These are phyloP conservation scores for Dioctria rufipes DNA, from an alignment of 2,888 invertebrate genomes.

Conservation along the genomic window DNA sequence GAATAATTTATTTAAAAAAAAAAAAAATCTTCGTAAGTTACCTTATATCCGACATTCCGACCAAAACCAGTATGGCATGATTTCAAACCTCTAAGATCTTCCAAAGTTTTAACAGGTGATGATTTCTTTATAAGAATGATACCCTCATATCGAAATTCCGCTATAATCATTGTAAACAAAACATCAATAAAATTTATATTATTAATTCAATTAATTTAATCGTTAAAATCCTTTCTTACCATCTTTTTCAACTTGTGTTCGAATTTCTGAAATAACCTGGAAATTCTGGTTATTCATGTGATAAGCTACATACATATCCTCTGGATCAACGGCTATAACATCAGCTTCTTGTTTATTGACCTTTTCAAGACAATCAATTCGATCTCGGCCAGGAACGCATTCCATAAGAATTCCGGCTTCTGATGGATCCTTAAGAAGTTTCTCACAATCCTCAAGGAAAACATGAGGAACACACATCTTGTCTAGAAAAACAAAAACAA, in stretches of 20 bases:
- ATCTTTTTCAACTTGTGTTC: constrained; percentile 83
- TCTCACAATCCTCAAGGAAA: constrained; percentile 76
- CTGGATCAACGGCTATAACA: constrained; percentile 86
- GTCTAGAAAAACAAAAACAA: constrained; percentile 72
- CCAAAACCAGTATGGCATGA: constrained; percentile 92
- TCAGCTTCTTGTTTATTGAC: constrained; percentile 86
- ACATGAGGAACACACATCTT: constrained; percentile 83
- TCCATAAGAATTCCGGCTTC: constrained; percentile 74
- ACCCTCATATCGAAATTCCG: constrained; percentile 85
- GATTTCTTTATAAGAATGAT: constrained; percentile 86
- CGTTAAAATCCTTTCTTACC: constrained; percentile 71
- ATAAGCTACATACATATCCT: constrained; percentile 89
- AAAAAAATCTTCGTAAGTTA: constrained; percentile 61
- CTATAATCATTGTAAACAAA: constrained; percentile 67
- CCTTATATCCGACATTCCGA: constrained; percentile 90
- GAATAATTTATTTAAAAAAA: not conserved
- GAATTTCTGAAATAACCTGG: constrained; percentile 82
- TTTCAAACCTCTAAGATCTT: constrained; percentile 81
- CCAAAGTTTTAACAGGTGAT: constrained; percentile 78
- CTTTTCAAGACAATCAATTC: constrained; percentile 83
- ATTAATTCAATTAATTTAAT: not conserved
- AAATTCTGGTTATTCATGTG: constrained; percentile 82
- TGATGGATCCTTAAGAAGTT: constrained; percentile 71
- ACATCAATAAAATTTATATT: not conserved
- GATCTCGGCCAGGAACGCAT: constrained; percentile 82